Conservation (phyloP, 2,113 vertebrate species). For the Notothenia coriiceps region DNA sequence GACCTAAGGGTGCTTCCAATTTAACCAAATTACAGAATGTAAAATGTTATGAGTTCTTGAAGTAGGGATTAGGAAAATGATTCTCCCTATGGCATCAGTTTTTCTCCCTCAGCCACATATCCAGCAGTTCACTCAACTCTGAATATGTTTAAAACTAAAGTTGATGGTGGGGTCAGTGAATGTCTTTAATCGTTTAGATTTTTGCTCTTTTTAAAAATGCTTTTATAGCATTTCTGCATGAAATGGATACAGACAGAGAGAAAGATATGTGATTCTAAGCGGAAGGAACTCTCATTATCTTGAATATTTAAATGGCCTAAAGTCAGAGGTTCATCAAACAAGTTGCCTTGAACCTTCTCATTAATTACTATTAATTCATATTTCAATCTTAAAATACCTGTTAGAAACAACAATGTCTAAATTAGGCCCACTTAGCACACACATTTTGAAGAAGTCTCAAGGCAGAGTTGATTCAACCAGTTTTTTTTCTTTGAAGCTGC, state of each 20-base stretch:
- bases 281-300: constrained; percentile 9
- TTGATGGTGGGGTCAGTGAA: constrained; percentile 11
- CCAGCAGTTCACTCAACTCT: constrained; percentile 16
- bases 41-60: constrained; percentile 53
- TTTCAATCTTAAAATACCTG: constrained; percentile 20
- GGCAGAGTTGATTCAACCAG: constrained; percentile 45
- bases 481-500: constrained; percentile 30
- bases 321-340: constrained; percentile 45
- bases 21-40: constrained; percentile 55
- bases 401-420: constrained; percentile 35
- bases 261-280: constrained; percentile 1
- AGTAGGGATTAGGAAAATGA: constrained; percentile 32
- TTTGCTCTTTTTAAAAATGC: background rate
- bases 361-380: constrained; percentile 32
- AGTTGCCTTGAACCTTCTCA: constrained; percentile 18
- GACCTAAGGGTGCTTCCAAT: constrained; percentile 36
- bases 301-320: constrained; percentile 23
- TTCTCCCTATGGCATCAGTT: constrained; percentile 21
- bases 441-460: constrained; percentile 27
- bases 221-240: background rate
- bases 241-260: background rate
- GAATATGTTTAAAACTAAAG: background rate
- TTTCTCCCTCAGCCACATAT: constrained; percentile 6
- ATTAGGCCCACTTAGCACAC: constrained; percentile 25
- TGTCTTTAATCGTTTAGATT: constrained; percentile 6